Base-by-base conservation (phyloP, 2,888 invertebrate genomes). In the Artemia sinica region DNA sequence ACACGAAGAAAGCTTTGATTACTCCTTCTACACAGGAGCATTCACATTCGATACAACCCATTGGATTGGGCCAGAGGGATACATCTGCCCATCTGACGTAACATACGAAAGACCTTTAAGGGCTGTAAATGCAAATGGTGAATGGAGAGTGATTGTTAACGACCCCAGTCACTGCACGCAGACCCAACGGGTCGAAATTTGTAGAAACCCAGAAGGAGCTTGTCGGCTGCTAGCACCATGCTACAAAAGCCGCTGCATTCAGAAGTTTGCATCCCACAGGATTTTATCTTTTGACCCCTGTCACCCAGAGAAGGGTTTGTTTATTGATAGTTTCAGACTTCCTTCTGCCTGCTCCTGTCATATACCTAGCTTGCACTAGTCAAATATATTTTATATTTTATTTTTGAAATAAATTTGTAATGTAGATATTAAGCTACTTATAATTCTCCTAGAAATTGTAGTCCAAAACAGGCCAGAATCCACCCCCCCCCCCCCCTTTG, bases 341-440 rank as follows among this genome's bases (percentile, higher is more conserved):
- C 76, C 76, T 5, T 74, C 74, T 8, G 75, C 74, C 13, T 76
- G 76, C 70, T 73, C 75, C 13, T 76, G 76, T 70, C 75, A 75
- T 69, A 68, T 76, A 63, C 71, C 72, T 18, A 66, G 70, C 18
- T 14, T 14, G 18, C n/a, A 18, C 18, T 58, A 58, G 58, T 14
- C 58, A 58, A 10, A 18, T 58, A 18, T 10, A 8, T 58, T 14
- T 58, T 14, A 18, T 8, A 18, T 58, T 58, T 58, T 58, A 58
- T 58, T 58, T 58, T 58, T 58, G 58, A 14, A 58, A n/a, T n/a
- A 58, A 58, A 18, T 58, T 58, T 58, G 58, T 58, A 58, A 58
- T 10, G 28, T 28, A 28, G 28, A 1, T 28, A 28, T 28, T 28
- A 28, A 28, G 28, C 28, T 28, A 28, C 1, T 28, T 4, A 28